Percentiles rank a stretch among this genome's conserved stretches.
Evolutionary conservation across 2,888 invertebrate genomes (phyloP).

Genomic region (Pyralis farinalis): DNA sequence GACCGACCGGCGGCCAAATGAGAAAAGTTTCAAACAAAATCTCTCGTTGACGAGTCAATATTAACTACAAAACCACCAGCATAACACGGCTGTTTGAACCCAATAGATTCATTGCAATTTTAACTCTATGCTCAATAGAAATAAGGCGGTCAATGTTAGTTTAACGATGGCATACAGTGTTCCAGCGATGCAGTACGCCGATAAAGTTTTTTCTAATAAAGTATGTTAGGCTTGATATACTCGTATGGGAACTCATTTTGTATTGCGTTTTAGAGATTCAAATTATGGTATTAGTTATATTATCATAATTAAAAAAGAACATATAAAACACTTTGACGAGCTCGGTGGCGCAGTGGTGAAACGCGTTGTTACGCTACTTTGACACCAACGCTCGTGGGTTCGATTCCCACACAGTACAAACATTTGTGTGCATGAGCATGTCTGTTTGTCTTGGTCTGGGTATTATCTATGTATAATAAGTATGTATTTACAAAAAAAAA

Average conservation of each 20-base stretch:
- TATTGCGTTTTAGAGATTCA: too few species aligned
- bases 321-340: too few species aligned
- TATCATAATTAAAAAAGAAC: too few species aligned
- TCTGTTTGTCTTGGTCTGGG: too few species aligned
- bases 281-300: too few species aligned
- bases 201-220: conserved; percentile 29
- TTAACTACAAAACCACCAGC: conserved; percentile 60
- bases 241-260: conserved; percentile 3
- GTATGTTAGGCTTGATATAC: conserved; percentile 3
- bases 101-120: neutral
- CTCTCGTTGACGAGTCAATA: conserved; percentile 74
- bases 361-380: too few species aligned
- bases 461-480: too few species aligned
- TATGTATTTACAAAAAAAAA: too few species aligned
- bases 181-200: conserved; percentile 15
- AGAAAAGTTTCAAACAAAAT: conserved; percentile 76
- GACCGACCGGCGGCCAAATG: conserved; percentile 67
- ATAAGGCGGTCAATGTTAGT: conserved; percentile 1
- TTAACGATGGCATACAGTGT: neutral
- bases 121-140: neutral
- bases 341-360: too few species aligned
- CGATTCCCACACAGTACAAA: too few species aligned
- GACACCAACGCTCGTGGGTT: too few species aligned
- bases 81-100: conserved; percentile 23
- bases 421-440: too few species aligned